Evolutionary conservation across 2,888 invertebrate species (phyloP).

Genomic region (Eupeodes latifasciatus): DNA sequence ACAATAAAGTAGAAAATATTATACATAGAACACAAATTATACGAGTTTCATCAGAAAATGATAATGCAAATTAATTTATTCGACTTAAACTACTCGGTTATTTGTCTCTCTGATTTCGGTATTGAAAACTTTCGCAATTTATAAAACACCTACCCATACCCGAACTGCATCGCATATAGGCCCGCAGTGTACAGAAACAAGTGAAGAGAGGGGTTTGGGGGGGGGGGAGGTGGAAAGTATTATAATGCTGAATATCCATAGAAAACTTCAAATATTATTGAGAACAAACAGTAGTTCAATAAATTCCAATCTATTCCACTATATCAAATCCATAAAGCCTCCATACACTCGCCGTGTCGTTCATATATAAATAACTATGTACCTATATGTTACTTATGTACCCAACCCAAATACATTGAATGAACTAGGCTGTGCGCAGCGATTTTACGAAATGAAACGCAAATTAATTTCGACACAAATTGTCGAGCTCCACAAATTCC

Average conservation of each 20-base stretch:
- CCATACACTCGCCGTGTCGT: too few species aligned
- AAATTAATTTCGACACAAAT: slow-evolving; percentile 70
- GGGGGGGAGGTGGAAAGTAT: too few species aligned
- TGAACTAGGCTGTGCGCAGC: slow-evolving; percentile 7
- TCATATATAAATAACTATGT: too few species aligned
- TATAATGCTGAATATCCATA: too few species aligned
- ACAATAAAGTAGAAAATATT: too few species aligned
- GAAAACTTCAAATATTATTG: slow-evolving; percentile 36
- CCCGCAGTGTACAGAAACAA: too few species aligned
- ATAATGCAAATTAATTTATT: slow-evolving; percentile 44
- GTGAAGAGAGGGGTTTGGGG: too few species aligned
- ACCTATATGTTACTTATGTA: not conserved
- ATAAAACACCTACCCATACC: slow-evolving; percentile 32
- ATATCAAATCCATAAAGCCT: not conserved
- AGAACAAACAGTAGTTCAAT: slow-evolving; percentile 53
- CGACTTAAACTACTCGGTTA: too few species aligned
- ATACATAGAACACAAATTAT: too few species aligned
- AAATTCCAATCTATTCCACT: slow-evolving; percentile 65
- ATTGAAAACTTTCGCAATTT: slow-evolving; percentile 54
- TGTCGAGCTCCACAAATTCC: slow-evolving; percentile 66
- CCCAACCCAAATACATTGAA: slow-evolving; percentile 36
- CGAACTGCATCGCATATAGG: too few species aligned
- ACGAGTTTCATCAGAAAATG: not conserved
- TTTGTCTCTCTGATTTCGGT: not conserved
- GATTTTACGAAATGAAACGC: slow-evolving; percentile 51